These are phyloP conservation scores for Muschampia plurimacula DNA, from an alignment of 2,888 invertebrate species.

Conservation along the genomic window DNA sequence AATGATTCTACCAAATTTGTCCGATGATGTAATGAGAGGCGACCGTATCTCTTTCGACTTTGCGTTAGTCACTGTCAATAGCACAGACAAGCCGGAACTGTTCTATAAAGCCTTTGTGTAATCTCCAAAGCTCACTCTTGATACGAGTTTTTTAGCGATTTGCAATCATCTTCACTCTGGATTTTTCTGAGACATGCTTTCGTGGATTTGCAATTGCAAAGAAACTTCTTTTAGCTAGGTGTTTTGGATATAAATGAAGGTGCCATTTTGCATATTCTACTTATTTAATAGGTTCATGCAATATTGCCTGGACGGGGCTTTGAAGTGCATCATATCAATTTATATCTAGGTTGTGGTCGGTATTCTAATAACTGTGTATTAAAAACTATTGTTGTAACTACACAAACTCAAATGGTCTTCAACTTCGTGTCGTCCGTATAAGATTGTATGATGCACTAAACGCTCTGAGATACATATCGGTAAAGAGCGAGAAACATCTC, in stretches of 20 bases:
- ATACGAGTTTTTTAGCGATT: constrained; percentile 64
- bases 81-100: constrained; percentile 79
- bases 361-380: constrained; percentile 36
- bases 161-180: constrained; percentile 62
- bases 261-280: constrained; percentile 82
- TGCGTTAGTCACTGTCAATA: constrained; percentile 78
- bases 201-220: constrained; percentile 73
- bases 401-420: constrained; percentile 30
- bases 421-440: constrained; percentile 47
- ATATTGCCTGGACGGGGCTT: constrained; percentile 77
- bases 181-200: constrained; percentile 85
- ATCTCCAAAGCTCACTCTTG: constrained; percentile 76
- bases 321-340: constrained; percentile 83
- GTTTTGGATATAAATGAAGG: constrained; percentile 74
- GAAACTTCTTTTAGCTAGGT: constrained; percentile 64
- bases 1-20: constrained; percentile 67
- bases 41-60: constrained; percentile 62
- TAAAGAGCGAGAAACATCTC: constrained; percentile 74
- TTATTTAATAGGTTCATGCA: constrained; percentile 72
- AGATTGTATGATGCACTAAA: constrained; percentile 83
- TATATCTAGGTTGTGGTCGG: constrained; percentile 50
- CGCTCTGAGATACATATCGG: constrained; percentile 71
- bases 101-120: constrained; percentile 74
- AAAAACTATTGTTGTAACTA: constrained; percentile 34
- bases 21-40: constrained; percentile 71